Evolutionary conservation across 2,888 invertebrate species (phyloP), one percentile per base, ranked within the genome.

Genomic region (Coenonympha glycerion): DNA sequence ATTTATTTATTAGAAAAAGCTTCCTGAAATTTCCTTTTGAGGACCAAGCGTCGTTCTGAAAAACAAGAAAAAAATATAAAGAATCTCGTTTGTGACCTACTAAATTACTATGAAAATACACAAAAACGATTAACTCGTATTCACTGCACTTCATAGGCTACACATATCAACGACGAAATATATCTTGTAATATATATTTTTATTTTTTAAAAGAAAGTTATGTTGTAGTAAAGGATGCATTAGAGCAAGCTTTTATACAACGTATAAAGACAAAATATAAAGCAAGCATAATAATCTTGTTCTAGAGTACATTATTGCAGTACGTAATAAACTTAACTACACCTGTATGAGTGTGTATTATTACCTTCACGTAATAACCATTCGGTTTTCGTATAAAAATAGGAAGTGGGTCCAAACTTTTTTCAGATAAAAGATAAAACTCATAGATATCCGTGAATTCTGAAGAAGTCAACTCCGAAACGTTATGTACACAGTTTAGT

Each of bases 1-100:
- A 58, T 6, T 64, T 67, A 51, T 77, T 68, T 1, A 76, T 53
- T 5, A 75, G 16, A 49, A 83, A 85, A 54, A 83, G 34, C 74
- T 66, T 52, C 61, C 68, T 51, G 79, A 65, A 84, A 47, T 69
- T 71, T 19, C 56, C 67, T 2, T 72, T 65, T n/a, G n/a, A n/a
- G 2, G 69, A 48, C 86, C 86, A 86, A 1, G 62, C 54, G 2
- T 71, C 71, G 59, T 61, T 73, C 86, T 85, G 68, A 15, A 71
- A 74, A 33, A 24, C 9, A 33, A 15, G 13, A 24, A 41, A 13
- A 30, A 46, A 49, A 21, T 34, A 16, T 13, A 11, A 30, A 11
- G 3, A 11, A 30, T 11, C 28, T 5, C 1, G 30, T 9, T 11
- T 11, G 13, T 11, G n/a, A 11, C 30, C 28, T 13, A 3, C 2